These are phyloP conservation scores for Microplitis deprimator DNA, from an alignment of 2,888 invertebrate species.

Conservation along the genomic window DNA sequence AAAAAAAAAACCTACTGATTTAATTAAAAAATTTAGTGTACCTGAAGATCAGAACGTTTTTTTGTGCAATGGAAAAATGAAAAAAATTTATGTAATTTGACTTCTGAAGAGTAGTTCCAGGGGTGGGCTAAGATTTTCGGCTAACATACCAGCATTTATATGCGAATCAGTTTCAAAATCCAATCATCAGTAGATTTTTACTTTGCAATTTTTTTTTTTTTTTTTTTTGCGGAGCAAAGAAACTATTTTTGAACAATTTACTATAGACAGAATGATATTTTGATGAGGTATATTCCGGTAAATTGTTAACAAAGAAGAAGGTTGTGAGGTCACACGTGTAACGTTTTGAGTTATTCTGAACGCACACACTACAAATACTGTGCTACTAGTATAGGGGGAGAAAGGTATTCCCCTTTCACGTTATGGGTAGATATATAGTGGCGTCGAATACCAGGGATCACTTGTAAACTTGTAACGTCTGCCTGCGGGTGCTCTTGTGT, in stretches of 20 bases:
- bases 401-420: constrained; percentile 28
- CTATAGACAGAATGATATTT: constrained; percentile 13
- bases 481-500: constrained; percentile 31
- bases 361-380: neutral
- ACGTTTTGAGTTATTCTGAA: constrained; percentile 24
- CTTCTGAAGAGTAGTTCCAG: no score
- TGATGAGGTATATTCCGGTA: constrained; percentile 28
- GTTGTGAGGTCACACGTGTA: constrained; percentile 40
- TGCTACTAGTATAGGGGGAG: constrained; percentile 22
- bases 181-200: no score
- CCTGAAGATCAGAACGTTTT: no score
- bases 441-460: constrained; percentile 27
- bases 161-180: no score
- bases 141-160: no score
- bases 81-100: no score
- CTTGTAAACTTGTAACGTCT: constrained; percentile 43
- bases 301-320: constrained; percentile 33
- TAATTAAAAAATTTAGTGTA: neutral
- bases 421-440: constrained; percentile 4
- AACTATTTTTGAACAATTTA: constrained; percentile 14
- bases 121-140: no score
- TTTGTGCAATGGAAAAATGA: neutral
- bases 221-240: neutral
- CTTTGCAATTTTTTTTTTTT: neutral
- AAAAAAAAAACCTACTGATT: neutral